phyloP scores from a whole-genome alignment of 2,113 vertebrate species.

The Microtus richardsoni region DNA sequence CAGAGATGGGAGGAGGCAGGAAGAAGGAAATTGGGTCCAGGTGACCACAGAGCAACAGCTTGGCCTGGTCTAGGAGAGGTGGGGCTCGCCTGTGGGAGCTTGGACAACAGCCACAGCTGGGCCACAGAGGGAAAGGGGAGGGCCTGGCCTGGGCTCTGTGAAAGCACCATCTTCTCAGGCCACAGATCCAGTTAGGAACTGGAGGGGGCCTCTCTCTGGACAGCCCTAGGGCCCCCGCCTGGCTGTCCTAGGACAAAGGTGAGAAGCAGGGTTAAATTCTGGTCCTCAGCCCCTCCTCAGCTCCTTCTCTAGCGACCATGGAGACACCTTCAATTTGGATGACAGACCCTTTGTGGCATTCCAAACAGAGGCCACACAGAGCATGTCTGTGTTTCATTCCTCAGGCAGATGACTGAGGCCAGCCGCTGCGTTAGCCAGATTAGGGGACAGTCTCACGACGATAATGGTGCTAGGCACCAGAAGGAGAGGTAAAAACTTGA shows the following conservation, averaged over 20 bases:
- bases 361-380: neutral
- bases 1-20: slow-evolving; percentile 58
- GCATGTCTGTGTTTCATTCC: neutral
- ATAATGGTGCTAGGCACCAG: neutral
- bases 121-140: neutral
- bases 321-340: neutral
- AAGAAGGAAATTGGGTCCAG: slow-evolving; percentile 80
- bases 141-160: slow-evolving; percentile 14
- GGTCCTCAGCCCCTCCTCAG: neutral
- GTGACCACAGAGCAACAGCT: slow-evolving; percentile 81
- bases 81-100: slow-evolving; percentile 53
- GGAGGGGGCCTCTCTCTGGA: neutral
- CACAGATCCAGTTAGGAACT: neutral
- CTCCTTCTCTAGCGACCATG: neutral
- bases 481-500: neutral
- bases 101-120: slow-evolving; percentile 65
- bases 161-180: slow-evolving; percentile 65
- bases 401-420: neutral
- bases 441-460: neutral
- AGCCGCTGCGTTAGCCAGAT: neutral
- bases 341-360: slow-evolving; percentile 43
- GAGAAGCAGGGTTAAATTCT: neutral
- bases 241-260: neutral
- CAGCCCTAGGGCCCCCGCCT: neutral
- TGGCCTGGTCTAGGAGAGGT: slow-evolving; percentile 64